Conservation (phyloP, 2,797 vertebrate species). For the Hozukius guyotensis region DNA sequence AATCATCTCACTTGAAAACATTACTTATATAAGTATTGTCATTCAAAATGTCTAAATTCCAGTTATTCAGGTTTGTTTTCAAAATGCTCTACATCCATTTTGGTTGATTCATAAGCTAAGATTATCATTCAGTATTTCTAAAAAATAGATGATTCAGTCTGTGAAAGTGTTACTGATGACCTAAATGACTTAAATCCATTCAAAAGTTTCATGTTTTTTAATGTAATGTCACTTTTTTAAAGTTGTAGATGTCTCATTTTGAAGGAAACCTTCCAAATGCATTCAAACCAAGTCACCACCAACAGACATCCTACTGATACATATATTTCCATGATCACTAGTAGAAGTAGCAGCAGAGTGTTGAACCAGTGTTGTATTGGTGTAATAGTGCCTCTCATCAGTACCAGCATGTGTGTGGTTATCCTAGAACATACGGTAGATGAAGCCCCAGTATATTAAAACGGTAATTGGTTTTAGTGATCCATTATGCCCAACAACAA, state of each 20-base stretch:
- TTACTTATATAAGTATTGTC: neutral
- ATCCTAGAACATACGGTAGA: constrained; percentile 15
- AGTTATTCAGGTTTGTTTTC: neutral
- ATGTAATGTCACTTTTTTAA: constrained; percentile 23
- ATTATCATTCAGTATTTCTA: neutral
- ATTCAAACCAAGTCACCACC: constrained; percentile 27
- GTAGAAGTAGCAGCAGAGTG: constrained; percentile 39
- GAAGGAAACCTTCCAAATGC: neutral
- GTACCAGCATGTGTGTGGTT: constrained; percentile 61
- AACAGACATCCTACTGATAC: constrained; percentile 17
- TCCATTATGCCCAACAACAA: neutral
- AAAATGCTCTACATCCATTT: too few relatives aligned
- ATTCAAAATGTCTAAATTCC: constrained; percentile 3
- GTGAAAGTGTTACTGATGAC: constrained; percentile 27
- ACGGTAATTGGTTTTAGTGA: neutral
- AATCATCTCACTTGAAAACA: neutral
- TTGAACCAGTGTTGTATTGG: constrained; percentile 45
- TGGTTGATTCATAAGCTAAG: neutral
- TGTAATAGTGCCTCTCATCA: constrained; percentile 62
- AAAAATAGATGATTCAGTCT: neutral
- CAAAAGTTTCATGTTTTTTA: constrained; percentile 16
- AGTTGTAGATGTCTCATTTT: constrained; percentile 1
- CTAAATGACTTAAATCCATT: constrained; percentile 20
- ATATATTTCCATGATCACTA: constrained; percentile 21
- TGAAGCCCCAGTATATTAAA: constrained; percentile 25